Evolutionary conservation across 2,797 vertebrate genomes (phyloP).

Genomic region (Microctenopoma stevenorrisi): DNA sequence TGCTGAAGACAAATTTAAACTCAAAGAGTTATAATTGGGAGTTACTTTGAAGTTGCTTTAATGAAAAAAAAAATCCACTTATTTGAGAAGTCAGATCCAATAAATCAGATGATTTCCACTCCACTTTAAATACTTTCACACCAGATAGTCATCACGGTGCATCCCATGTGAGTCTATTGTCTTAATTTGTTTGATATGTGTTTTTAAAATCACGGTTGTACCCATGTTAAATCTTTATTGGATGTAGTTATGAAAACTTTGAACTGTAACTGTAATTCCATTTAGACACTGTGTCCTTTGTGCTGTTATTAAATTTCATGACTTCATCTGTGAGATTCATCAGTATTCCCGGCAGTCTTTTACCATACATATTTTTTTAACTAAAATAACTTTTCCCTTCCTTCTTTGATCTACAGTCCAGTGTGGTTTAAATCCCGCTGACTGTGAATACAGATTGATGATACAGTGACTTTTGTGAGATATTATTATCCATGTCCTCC

Average conservation of each 20-base stretch:
- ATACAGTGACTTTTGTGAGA: slow-evolving; percentile 11
- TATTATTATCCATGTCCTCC: slow-evolving; percentile 21
- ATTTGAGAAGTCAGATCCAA: too few species aligned
- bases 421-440: not conserved
- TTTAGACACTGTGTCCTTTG: slow-evolving; percentile 11
- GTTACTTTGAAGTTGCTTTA: not conserved
- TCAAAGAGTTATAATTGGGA: not conserved
- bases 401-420: slow-evolving; percentile 30
- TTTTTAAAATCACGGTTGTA: not conserved
- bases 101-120: too few species aligned
- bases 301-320: slow-evolving; percentile 27
- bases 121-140: not conserved
- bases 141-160: not conserved
- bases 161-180: not conserved
- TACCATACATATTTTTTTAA: slow-evolving; percentile 15
- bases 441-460: slow-evolving; percentile 5
- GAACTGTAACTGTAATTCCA: slow-evolving; percentile 19
- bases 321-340: slow-evolving; percentile 30
- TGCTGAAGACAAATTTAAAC: too few species aligned
- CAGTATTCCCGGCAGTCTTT: not conserved
- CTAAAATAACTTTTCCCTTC: slow-evolving; percentile 11
- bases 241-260: not conserved
- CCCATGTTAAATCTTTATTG: not conserved
- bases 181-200: not conserved
- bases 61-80: not conserved